Conservation (phyloP, 2,888 invertebrate genomes). For the Lymantria dispar region DNA sequence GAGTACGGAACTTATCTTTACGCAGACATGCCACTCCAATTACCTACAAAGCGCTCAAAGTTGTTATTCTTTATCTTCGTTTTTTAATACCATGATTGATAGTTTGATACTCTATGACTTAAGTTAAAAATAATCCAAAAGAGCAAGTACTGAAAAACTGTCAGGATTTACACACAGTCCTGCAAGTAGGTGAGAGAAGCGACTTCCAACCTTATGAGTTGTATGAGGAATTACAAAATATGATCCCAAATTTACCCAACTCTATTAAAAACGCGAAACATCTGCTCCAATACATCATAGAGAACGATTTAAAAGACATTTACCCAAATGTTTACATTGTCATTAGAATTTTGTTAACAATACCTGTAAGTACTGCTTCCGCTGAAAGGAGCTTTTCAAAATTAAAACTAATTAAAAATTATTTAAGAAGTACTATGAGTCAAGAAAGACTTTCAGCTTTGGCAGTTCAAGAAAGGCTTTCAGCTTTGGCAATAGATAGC, state of each 20-base stretch:
- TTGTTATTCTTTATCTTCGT: too few relatives aligned
- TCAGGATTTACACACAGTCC: background rate
- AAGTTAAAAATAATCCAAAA: too few relatives aligned
- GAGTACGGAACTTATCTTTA: too few relatives aligned
- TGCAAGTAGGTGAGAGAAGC: slow-evolving; percentile 3
- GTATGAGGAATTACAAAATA: slow-evolving; percentile 1
- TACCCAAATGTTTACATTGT: slow-evolving; percentile 6
- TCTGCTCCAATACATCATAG: slow-evolving; percentile 7
- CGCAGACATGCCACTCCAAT: too few relatives aligned
- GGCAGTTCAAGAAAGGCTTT: slow-evolving; percentile 15
- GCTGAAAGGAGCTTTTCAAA: slow-evolving; percentile 13
- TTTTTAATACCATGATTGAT: too few relatives aligned
- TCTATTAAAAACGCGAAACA: slow-evolving; percentile 4
- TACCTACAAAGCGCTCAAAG: too few relatives aligned
- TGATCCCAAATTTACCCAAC: slow-evolving; percentile 7
- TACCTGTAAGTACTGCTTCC: slow-evolving; percentile 14
- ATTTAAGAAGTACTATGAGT: slow-evolving; percentile 15
- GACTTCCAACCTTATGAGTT: slow-evolving; percentile 5
- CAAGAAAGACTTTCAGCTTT: slow-evolving; percentile 16
- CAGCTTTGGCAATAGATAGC: slow-evolving; percentile 15
- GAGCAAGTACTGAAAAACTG: too few relatives aligned
- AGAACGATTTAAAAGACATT: slow-evolving; percentile 11
- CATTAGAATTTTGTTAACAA: slow-evolving; percentile 9
- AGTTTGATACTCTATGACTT: too few relatives aligned
- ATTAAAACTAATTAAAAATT: slow-evolving; percentile 13